Evolutionary conservation across 1,140 invertebrate species (phyloP), one percentile per base, ranked within the genome.

Genomic region (Lordiphosa stackelbergi): DNA sequence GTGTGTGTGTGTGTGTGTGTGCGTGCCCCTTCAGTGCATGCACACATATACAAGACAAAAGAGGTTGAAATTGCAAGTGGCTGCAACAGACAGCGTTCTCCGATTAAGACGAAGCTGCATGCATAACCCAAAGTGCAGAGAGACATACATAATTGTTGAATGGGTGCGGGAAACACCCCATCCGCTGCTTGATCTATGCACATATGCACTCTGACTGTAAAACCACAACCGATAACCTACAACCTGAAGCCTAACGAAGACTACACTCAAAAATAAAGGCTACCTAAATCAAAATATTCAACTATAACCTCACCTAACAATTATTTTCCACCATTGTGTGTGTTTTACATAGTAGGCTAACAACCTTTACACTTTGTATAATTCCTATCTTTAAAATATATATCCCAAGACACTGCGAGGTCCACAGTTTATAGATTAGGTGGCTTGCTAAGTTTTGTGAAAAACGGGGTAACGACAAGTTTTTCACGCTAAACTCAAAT

Each of bases 41-140:
- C 62, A 79, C 28, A 52, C 68, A 78, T 57, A 10, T 73, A 70
- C 61, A 75, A 69, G 73, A 81, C 77, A 83, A 81, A 81, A 81
- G 69, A 71, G 73, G 73, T 45, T 71, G 56, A 69, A 75, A 75
- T 74, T 70, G 71, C 72, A 70, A 75, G 72, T 75, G 66, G 66
- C 54, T 75, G 72, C 61, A 47, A 70, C 47, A 54, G 73, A 62
- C 62, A 54, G 45, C 53, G 47, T 42, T 49, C 59, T 37, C 42
- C 36, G 40, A 35, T 36, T 51, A 46, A 19, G 4, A 12, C 31
- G 55, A 46, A 57, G 49, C 51, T 62, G 57, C 31, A 19, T 13
- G 24, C 55, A 60, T 38, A 54, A 54, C 53, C 28, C 10, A 10
- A 42, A 51, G 10, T n/a, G 24, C 10, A 24, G n/a, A 10, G 2